These are phyloP conservation scores for Pocillopora verrucosa DNA, from an alignment of 64 coral and sea anemone genomes.

Conservation along the genomic window DNA sequence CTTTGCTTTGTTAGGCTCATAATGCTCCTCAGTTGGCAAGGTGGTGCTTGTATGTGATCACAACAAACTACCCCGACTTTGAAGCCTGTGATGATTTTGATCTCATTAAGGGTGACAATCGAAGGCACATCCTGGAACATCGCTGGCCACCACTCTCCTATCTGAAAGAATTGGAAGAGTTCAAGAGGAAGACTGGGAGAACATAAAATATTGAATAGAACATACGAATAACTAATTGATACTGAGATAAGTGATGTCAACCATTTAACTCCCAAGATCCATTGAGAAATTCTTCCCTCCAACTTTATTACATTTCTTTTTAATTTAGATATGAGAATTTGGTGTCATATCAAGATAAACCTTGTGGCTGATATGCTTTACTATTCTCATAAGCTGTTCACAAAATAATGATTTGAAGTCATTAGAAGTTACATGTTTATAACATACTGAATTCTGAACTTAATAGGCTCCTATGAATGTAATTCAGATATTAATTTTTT, in stretches of 20 bases:
- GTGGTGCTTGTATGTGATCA: conserved; percentile 80
- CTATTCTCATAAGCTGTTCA: too few species aligned
- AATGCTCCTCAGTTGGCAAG: conserved; percentile 82
- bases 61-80: conserved; percentile 70
- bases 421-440: too few species aligned
- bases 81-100: conserved; percentile 50
- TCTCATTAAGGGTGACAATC: conserved; percentile 63
- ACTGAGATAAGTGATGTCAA: background rate
- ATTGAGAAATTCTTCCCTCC: too few species aligned
- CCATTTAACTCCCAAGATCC: background rate
- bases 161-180: conserved; percentile 70
- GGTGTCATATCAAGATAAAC: too few species aligned
- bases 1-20: conserved; percentile 48
- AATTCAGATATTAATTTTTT: too few species aligned
- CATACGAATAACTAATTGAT: background rate
- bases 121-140: conserved; percentile 60
- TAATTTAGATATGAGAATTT: too few species aligned
- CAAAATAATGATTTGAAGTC: too few species aligned
- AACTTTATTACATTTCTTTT: too few species aligned
- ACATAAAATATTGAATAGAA: background rate
- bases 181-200: conserved; percentile 71
- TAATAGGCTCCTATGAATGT: too few species aligned
- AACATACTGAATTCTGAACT: too few species aligned
- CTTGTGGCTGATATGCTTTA: too few species aligned
- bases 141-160: conserved; percentile 77